A percentile compares a stretch with the other conserved stretches of the same genome.
These are phyloP conservation scores for Haemorhous mexicanus DNA, from an alignment of 2,113 vertebrate genomes.

Conservation along the genomic window DNA sequence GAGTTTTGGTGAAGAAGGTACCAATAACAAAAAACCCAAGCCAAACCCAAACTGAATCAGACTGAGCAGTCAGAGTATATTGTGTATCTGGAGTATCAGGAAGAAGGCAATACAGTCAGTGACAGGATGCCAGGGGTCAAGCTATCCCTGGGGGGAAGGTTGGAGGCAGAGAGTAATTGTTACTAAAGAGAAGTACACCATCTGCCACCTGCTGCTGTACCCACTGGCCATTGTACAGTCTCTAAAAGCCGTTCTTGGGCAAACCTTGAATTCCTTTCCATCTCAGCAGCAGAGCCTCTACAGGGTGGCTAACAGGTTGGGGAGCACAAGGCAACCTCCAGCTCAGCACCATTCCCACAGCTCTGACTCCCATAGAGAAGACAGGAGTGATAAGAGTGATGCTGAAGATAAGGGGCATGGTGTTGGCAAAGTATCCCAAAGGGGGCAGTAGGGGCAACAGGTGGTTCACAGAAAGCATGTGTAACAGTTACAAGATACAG, in stretches of 20 bases:
- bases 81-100: fast-evolving
- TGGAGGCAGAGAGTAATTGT: neutral
- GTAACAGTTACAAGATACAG: neutral
- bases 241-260: neutral
- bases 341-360: neutral
- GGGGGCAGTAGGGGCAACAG: fast-evolving
- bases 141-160: neutral
- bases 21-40: neutral
- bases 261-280: neutral
- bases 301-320: neutral
- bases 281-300: neutral
- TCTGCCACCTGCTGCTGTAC: neutral
- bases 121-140: neutral
- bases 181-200: neutral
- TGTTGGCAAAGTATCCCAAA: neutral
- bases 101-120: neutral
- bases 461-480: neutral
- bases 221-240: fast-evolving
- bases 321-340: neutral
- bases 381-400: neutral
- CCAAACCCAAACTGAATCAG: neutral
- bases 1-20: neutral
- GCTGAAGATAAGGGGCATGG: neutral
- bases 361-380: neutral
- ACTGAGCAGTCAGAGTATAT: neutral